Conservation (phyloP, 2,797 vertebrate species). For the Poeciliopsis paucimaculata region DNA sequence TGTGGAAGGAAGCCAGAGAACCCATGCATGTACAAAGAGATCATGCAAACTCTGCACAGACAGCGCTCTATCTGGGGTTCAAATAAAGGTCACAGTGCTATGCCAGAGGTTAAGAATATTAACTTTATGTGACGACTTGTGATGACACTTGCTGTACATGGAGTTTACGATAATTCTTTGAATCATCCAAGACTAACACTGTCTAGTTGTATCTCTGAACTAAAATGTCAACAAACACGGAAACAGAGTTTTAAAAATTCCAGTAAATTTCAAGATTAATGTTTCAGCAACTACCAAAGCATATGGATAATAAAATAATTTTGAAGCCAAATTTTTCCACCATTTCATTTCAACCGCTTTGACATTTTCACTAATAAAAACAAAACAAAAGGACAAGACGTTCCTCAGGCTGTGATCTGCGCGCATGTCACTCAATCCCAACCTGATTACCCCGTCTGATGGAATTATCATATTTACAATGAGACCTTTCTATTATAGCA, state of each 20-base stretch:
- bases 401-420: slow-evolving; percentile 18
- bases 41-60: neutral
- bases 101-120: neutral
- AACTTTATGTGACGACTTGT: neutral
- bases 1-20: neutral
- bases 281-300: neutral
- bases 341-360: slow-evolving; percentile 17
- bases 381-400: slow-evolving; percentile 26
- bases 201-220: neutral
- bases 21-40: neutral
- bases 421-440: slow-evolving; percentile 33
- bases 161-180: neutral
- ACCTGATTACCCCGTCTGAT: slow-evolving; percentile 59
- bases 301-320: neutral
- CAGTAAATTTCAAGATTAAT: neutral
- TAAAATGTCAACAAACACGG: neutral
- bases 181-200: neutral
- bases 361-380: slow-evolving; percentile 49
- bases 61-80: neutral
- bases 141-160: neutral
- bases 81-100: neutral
- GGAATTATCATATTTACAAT: slow-evolving; percentile 68
- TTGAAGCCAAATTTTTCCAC: neutral
- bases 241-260: neutral
- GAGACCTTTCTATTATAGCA: slow-evolving; percentile 61